Conservation (phyloP, 2,113 vertebrate species). For the Pomatorhinus ruficollis region DNA sequence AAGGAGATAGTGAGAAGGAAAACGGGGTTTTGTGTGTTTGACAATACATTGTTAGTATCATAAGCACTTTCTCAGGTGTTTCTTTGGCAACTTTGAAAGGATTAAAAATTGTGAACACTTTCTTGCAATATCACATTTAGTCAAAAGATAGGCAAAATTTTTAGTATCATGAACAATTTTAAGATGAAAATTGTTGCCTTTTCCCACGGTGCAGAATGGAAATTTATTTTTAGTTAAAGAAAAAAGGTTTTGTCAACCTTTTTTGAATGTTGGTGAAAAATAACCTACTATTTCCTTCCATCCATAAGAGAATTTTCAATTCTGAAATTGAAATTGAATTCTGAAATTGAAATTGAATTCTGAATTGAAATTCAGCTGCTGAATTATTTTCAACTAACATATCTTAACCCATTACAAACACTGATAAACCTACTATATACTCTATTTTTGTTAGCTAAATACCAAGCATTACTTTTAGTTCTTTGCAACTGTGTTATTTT, state of each 20-base stretch:
- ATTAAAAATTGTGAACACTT: not conserved
- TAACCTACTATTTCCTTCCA: not conserved
- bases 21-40: not conserved
- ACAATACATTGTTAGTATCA: not conserved
- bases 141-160: not conserved
- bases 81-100: not conserved
- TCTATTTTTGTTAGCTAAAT: not conserved
- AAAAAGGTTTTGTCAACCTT: not conserved
- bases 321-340: too few relatives aligned
- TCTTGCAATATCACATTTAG: not conserved
- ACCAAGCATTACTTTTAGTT: not conserved
- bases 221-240: not conserved
- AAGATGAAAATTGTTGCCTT: not conserved
- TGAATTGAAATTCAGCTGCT: too few relatives aligned
- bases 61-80: not conserved
- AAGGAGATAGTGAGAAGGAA: not conserved
- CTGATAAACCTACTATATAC: not conserved
- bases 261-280: not conserved
- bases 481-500: not conserved
- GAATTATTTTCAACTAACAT: not conserved
- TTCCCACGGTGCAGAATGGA: not conserved
- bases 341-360: too few relatives aligned
- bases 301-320: not conserved
- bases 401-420: not conserved
- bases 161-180: not conserved